A percentile compares a stretch with the other conserved stretches of the same genome.
Conservation (phyloP, 1,140 invertebrate genomes). For the Drosophila melanica region DNA sequence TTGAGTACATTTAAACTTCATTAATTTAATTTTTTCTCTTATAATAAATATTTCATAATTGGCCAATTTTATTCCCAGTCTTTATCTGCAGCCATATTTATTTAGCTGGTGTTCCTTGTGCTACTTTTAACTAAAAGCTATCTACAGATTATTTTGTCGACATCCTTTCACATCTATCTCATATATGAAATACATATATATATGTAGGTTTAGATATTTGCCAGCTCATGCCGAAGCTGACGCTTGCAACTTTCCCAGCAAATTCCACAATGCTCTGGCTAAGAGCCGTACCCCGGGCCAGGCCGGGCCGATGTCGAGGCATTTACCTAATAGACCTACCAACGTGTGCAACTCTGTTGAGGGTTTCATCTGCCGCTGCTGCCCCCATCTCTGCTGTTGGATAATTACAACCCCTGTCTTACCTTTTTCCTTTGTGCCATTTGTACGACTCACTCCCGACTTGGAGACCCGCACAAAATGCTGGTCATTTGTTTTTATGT, state of each 20-base stretch:
- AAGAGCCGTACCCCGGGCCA: neutral
- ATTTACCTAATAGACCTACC: slow-evolving; percentile 45
- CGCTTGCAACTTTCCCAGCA: slow-evolving; percentile 56
- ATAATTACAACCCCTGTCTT: slow-evolving; percentile 74
- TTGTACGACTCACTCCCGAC: slow-evolving; percentile 42
- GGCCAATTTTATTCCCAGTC: neutral
- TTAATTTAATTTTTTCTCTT: no score
- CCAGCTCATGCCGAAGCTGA: slow-evolving; percentile 54
- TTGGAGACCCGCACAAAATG: slow-evolving; percentile 64
- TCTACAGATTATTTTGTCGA: slow-evolving; percentile 20
- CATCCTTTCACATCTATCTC: slow-evolving; percentile 16
- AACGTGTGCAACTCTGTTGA: slow-evolving; percentile 38
- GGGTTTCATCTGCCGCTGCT: slow-evolving; percentile 8
- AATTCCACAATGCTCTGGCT: slow-evolving; percentile 42
- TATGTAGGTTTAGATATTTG: slow-evolving; percentile 41
- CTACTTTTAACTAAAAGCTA: slow-evolving; percentile 19
- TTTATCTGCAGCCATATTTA: neutral
- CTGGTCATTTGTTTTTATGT: slow-evolving; percentile 82
- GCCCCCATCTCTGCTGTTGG: neutral
- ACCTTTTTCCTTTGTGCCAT: slow-evolving; percentile 35
- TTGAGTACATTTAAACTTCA: neutral
- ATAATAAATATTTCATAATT: no score
- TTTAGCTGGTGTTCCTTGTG: neutral
- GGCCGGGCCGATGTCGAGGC: no score
- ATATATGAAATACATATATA: neutral